Base-by-base conservation (phyloP, 1,140 invertebrate genomes). In the Camponotus vicinus region DNA sequence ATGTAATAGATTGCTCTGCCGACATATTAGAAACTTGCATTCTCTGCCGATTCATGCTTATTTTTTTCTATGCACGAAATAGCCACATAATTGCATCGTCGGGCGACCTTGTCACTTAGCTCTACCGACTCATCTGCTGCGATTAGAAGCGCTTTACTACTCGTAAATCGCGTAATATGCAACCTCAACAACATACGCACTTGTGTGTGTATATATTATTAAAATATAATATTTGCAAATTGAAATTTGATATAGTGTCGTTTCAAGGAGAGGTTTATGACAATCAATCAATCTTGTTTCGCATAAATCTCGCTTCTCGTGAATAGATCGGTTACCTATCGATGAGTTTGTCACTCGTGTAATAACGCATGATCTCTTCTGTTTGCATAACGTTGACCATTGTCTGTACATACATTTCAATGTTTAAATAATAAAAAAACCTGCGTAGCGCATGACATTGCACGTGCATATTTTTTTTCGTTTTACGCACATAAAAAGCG, bases 101-200 rank as follows among this genome's bases (percentile, higher is more conserved):
- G 18, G 32, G 42, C 49, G 71, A 86, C 83, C 75, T 85, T 91
- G 67, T 32, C 69, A 40, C 85, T 86, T 85, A 86, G 85, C 27
- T 27, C 27, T 27, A 1, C 40, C 55, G 55, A 77, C 61, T 82
- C 27, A 8, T 86, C 32, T 40, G 64, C 67, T 13, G 11, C 42
- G 18, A 64, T 79, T 52, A 69, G 6, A 73, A 73, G 27, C 1
- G 52, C 34, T 27, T 7, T 8, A 77, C 18, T 6, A 21, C 34
- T 7, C 21, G 13, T 13, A 15, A 63, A 3, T 21, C 34, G 11
- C 21, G 5, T 13, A 15, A 63, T 63, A 32, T 9, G 21, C 59
- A 63, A 27, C 11, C 9, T 27, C 9, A 5, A 27, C 27, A 27
- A 27, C 27, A 63, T 3, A 63, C 21, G 32, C 4, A 52, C 49